phyloP scores from a whole-genome alignment of 2,888 invertebrate genomes.

The Opisthograptis luteolata region DNA sequence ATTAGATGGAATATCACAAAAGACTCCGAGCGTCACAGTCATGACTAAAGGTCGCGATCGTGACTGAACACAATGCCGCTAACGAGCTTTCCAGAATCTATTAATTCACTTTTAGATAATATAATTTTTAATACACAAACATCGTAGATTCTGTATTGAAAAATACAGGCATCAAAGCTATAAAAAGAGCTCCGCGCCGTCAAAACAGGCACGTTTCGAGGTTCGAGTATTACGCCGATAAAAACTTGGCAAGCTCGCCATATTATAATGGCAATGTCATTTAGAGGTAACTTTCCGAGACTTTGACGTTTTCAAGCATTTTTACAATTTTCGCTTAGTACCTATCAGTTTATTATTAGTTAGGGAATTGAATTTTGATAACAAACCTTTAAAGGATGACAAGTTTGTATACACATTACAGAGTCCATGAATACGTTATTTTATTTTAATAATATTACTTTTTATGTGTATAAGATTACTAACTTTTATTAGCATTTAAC shows the following conservation, averaged over 20 bases:
- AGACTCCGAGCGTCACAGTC: too few species aligned
- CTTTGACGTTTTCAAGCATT: slow-evolving; percentile 11
- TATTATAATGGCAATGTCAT: slow-evolving; percentile 23
- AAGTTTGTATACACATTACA: not conserved
- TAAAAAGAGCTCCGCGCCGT: slow-evolving; percentile 14
- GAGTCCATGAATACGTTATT: not conserved
- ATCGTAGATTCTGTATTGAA: slow-evolving; percentile 5
- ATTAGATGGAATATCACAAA: too few species aligned
- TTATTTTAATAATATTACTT: too few species aligned
- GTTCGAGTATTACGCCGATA: slow-evolving; percentile 22
- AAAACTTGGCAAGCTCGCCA: slow-evolving; percentile 27
- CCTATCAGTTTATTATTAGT: not conserved
- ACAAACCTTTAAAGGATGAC: not conserved
- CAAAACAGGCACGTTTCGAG: slow-evolving; percentile 21
- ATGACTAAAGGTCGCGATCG: too few species aligned
- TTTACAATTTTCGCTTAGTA: slow-evolving; percentile 10
- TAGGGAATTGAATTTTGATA: slow-evolving; percentile 1
- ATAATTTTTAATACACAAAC: not conserved
- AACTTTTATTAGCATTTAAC: too few species aligned
- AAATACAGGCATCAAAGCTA: slow-evolving; percentile 3
- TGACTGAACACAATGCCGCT: too few species aligned
- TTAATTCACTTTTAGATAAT: not conserved
- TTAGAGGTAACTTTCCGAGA: slow-evolving; percentile 19
- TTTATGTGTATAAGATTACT: too few species aligned
- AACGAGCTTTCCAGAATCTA: too few species aligned